These are phyloP conservation scores for Minunthozetes semirufus DNA, from an alignment of 2,888 invertebrate genomes.

Conservation along the genomic window DNA sequence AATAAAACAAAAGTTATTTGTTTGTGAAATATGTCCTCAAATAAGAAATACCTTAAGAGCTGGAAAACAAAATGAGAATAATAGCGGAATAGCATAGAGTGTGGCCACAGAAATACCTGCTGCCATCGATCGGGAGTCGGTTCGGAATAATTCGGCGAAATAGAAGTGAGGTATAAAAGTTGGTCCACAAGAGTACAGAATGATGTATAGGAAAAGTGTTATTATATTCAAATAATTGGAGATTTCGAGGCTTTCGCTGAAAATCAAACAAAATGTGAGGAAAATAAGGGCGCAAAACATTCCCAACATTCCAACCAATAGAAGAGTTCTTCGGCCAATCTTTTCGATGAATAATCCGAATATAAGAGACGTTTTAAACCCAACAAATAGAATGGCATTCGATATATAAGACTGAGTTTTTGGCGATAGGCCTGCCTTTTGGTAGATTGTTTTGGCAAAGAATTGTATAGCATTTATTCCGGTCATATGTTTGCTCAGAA, in stretches of 20 bases:
- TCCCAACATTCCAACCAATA: conserved; percentile 68
- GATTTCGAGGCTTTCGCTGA: conserved; percentile 49
- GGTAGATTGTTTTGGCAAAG: conserved; percentile 75
- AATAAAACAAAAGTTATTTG: conserved; percentile 41
- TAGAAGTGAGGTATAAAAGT: conserved; percentile 90
- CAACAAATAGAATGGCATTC: conserved; percentile 73
- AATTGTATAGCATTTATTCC: conserved; percentile 81
- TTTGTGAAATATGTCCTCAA: background rate
- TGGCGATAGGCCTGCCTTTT: conserved; percentile 58
- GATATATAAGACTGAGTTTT: conserved; percentile 68
- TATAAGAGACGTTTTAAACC: conserved; percentile 71
- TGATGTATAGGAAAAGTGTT: conserved; percentile 70
- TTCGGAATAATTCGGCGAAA: conserved; percentile 77
- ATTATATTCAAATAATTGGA: conserved; percentile 60
- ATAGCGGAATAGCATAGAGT: conserved; percentile 79
- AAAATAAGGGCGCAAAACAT: conserved; percentile 67
- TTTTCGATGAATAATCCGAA: conserved; percentile 71
- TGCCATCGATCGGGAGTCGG: conserved; percentile 75
- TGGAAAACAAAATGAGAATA: conserved; percentile 70
- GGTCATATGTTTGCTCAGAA: conserved; percentile 80
- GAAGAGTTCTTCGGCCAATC: conserved; percentile 72
- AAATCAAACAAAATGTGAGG: conserved; percentile 59
- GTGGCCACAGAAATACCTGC: conserved; percentile 74
- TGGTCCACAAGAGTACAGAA: conserved; percentile 84
- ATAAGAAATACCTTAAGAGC: conserved; percentile 56